Conservation (phyloP, 64 coral and sea anemone species). For the Porites australiensis region DNA sequence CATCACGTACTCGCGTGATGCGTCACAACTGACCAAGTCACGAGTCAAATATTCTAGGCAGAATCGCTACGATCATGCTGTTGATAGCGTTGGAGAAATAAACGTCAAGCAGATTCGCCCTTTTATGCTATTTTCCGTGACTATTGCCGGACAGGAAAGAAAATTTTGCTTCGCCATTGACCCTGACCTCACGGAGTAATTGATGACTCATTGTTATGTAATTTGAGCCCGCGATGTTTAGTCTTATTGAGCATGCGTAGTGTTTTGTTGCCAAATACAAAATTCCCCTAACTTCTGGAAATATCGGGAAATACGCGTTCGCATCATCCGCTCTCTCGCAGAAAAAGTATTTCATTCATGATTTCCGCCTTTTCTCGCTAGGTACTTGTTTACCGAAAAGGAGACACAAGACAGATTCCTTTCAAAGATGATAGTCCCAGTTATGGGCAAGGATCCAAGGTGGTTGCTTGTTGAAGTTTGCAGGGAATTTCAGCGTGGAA, state of each 20-base stretch:
- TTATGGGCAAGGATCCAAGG: constrained; percentile 98
- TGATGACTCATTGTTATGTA: constrained; percentile 99
- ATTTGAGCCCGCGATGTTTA: constrained; percentile 85
- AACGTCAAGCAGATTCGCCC: not conserved
- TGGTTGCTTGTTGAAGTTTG: constrained; percentile 99
- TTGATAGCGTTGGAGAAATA: not conserved
- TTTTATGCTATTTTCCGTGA: constrained; percentile 21
- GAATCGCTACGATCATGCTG: not conserved
- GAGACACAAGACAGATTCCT: constrained; percentile 42
- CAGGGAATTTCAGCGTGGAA: constrained; percentile 99
- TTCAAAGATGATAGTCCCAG: constrained; percentile 91
- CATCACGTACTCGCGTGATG: constrained; percentile 84
- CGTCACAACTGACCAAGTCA: constrained; percentile 37
- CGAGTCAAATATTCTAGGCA: not conserved
- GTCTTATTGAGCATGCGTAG: constrained; percentile 72
- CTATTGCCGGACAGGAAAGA: constrained; percentile 1
- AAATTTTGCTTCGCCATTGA: constrained; percentile 59
- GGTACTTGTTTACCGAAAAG: constrained; percentile 59
- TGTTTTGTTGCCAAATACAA: constrained; percentile 38
- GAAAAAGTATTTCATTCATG: constrained; percentile 47
- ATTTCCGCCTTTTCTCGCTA: constrained; percentile 57
- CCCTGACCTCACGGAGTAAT: constrained; percentile 74
- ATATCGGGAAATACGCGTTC: constrained; percentile 74
- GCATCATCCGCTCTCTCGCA: constrained; percentile 22
- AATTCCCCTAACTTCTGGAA: constrained; percentile 59